These are phyloP conservation scores for Bombus pascuorum DNA, from an alignment of 1,140 invertebrate species.

Conservation along the genomic window DNA sequence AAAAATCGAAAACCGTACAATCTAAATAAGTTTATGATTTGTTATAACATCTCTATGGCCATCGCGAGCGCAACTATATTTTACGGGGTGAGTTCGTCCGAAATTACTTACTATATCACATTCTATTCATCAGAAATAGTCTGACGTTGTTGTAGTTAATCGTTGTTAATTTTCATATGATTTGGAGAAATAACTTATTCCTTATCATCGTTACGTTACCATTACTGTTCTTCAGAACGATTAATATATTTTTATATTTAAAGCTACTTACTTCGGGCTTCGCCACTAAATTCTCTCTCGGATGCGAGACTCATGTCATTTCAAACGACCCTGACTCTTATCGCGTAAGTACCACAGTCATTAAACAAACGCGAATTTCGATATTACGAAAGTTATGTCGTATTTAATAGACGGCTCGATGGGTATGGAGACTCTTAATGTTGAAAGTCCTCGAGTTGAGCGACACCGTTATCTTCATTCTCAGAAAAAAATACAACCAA, in stretches of 20 bases:
- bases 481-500: conserved; percentile 89
- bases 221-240: neutral
- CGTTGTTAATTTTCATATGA: neutral
- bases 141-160: too few relatives aligned
- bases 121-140: too few relatives aligned
- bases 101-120: neutral
- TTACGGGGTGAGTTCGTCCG: conserved; percentile 77
- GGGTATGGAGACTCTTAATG: conserved; percentile 82
- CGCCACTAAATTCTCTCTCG: conserved; percentile 74
- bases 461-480: conserved; percentile 86
- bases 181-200: neutral
- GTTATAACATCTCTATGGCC: conserved; percentile 84
- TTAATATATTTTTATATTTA: conserved; percentile 48
- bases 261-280: conserved; percentile 77
- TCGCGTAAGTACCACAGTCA: conserved; percentile 68
- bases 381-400: neutral
- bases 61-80: conserved; percentile 81
- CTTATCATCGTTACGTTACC: neutral
- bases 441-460: conserved; percentile 81
- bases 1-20: conserved; percentile 83
- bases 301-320: conserved; percentile 76
- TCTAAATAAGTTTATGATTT: conserved; percentile 83
- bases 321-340: conserved; percentile 74
- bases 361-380: neutral
- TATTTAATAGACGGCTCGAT: conserved; percentile 71